Percentiles rank a stretch among this genome's conserved stretches.
phyloP scores from a whole-genome alignment of 2,888 invertebrate genomes.

The Podabrus alpinus region DNA sequence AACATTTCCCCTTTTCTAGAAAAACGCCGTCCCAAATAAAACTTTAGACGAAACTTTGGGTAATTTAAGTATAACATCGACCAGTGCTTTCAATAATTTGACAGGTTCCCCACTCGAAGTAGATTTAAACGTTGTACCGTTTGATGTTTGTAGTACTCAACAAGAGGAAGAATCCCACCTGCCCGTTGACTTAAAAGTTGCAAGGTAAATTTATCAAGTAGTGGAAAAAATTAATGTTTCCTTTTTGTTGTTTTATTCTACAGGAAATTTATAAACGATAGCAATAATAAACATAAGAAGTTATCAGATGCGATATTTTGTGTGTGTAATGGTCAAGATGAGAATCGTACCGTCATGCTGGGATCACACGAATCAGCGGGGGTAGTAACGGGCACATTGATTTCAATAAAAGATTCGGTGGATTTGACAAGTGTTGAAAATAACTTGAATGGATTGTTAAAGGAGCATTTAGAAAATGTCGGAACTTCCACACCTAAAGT shows the following conservation, averaged over 20 bases:
- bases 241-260: not conserved
- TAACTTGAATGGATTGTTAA: not conserved
- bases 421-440: not conserved
- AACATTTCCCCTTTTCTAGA: not conserved
- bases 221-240: not conserved
- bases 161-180: conserved; percentile 55
- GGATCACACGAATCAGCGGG: not conserved
- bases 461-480: not conserved
- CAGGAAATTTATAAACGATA: not conserved
- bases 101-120: conserved; percentile 61
- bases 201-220: conserved; percentile 30
- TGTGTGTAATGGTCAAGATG: not conserved
- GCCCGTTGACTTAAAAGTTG: conserved; percentile 54
- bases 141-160: conserved; percentile 52
- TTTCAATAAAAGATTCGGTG: not conserved
- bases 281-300: not conserved
- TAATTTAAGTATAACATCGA: not conserved
- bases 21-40: not conserved
- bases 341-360: not conserved
- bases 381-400: not conserved
- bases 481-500: not conserved
- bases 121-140: conserved; percentile 51
- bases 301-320: not conserved
- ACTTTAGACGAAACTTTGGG: not conserved
- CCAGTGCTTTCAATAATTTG: conserved; percentile 51